These are phyloP conservation scores for Clarias macrocephalus DNA, from an alignment of 2,113 vertebrate genomes.

Conservation along the genomic window DNA sequence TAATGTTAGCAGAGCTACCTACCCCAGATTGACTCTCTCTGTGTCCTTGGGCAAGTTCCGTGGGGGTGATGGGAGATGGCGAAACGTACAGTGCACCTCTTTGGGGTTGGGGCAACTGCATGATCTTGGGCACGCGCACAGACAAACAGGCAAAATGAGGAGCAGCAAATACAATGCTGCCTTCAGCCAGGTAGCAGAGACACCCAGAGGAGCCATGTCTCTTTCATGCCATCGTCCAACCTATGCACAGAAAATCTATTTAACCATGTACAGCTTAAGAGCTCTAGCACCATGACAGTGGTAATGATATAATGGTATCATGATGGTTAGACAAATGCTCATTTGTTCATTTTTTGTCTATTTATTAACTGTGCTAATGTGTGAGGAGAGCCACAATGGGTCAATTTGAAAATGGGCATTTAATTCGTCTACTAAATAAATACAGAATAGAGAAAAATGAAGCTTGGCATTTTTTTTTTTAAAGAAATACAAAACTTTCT, in stretches of 20 bases:
- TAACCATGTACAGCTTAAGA: not conserved
- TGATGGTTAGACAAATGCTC: not conserved
- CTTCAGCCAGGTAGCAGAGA: conserved; percentile 61
- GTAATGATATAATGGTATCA: not conserved
- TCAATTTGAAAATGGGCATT: not conserved
- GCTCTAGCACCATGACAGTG: not conserved
- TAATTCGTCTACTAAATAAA: not conserved
- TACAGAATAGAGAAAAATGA: not conserved
- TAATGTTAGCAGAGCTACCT: conserved; percentile 36
- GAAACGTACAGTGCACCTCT: conserved; percentile 80
- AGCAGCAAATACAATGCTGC: conserved; percentile 63
- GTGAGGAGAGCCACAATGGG: not conserved
- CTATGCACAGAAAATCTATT: conserved; percentile 49
- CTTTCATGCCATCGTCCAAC: conserved; percentile 67
- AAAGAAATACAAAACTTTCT: not conserved
- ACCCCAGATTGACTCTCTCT: conserved; percentile 76
- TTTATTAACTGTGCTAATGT: not conserved
- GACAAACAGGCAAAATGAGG: conserved; percentile 61
- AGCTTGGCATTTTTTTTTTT: not conserved
- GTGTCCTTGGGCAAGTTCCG: conserved; percentile 68
- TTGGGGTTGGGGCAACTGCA: conserved; percentile 73
- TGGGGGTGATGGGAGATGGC: conserved; percentile 69
- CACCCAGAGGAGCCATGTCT: conserved; percentile 58
- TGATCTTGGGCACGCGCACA: conserved; percentile 63
- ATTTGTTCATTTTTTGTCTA: not conserved